A percentile compares a stretch with the other conserved stretches of the same genome.
phyloP scores from a whole-genome alignment of 2,797 vertebrate species.

The Chaetodon trifasciatus region DNA sequence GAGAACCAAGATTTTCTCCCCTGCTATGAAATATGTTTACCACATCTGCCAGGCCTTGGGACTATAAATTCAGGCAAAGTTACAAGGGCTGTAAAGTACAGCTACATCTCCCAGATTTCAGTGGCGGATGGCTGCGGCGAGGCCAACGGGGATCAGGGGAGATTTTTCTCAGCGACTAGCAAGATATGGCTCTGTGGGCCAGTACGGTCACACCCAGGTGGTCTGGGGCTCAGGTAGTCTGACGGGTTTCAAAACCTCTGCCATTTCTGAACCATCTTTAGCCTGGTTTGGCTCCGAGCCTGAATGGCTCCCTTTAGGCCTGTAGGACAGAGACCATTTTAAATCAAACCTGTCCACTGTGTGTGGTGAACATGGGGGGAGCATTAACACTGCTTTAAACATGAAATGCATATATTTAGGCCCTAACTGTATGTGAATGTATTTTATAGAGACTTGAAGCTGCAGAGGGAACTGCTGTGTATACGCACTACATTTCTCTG shows the following conservation, averaged over 20 bases:
- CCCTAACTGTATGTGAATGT: constrained; percentile 12
- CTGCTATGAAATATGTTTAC: constrained; percentile 52
- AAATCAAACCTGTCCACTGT: constrained; percentile 66
- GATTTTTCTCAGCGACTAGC: not conserved
- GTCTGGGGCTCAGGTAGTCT: constrained; percentile 60
- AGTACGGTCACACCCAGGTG: constrained; percentile 60
- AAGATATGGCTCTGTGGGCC: constrained; percentile 19
- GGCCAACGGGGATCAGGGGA: constrained; percentile 21
- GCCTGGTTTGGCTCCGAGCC: constrained; percentile 33
- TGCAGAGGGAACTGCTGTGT: constrained; percentile 34
- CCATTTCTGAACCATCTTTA: constrained; percentile 18
- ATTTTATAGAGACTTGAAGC: constrained; percentile 44
- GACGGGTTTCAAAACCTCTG: constrained; percentile 16
- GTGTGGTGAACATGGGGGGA: constrained; percentile 34
- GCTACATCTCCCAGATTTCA: constrained; percentile 55
- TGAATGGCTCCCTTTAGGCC: constrained; percentile 60
- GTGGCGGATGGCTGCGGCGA: constrained; percentile 16
- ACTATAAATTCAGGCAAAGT: constrained; percentile 66
- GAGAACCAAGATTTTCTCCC: constrained; percentile 18
- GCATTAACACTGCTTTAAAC: constrained; percentile 13
- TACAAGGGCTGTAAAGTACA: constrained; percentile 73
- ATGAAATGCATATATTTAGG: constrained; percentile 33
- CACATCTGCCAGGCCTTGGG: constrained; percentile 32
- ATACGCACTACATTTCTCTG: constrained; percentile 18
- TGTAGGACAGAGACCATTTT: constrained; percentile 43